Conservation (phyloP, 2,113 vertebrate species). For the Psilopsiagon aurifrons region DNA sequence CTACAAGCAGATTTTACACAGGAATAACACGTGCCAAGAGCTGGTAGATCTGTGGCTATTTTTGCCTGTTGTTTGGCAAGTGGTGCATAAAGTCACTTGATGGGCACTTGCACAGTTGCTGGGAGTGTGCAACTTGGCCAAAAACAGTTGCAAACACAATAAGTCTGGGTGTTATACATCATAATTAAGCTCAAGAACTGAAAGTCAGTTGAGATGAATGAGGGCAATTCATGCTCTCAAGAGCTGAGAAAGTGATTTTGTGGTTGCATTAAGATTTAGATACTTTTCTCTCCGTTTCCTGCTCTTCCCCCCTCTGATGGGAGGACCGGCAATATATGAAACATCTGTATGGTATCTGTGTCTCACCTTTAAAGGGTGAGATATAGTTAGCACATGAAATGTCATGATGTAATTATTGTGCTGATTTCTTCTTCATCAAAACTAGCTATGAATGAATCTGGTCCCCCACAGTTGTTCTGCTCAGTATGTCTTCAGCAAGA, state of each 20-base stretch:
- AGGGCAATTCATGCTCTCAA: conserved; percentile 43
- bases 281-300: neutral
- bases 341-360: neutral
- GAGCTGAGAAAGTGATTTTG: neutral
- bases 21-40: neutral
- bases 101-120: conserved; percentile 14
- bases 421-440: neutral
- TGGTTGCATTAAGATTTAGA: neutral
- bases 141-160: conserved; percentile 15
- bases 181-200: conserved; percentile 48
- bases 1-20: neutral
- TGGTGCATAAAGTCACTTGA: neutral
- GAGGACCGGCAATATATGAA: neutral
- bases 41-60: neutral
- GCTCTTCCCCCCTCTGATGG: accelerated
- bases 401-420: neutral
- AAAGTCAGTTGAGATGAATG: conserved; percentile 53
- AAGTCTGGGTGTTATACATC: conserved; percentile 49
- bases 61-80: conserved; percentile 6
- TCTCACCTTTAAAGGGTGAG: neutral
- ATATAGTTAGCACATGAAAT: neutral
- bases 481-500: neutral
- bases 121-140: neutral
- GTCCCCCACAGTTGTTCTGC: neutral
- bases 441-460: neutral